phyloP scores from a whole-genome alignment of 92 coral and sea anemone species.

The Pocillopora grandis region DNA sequence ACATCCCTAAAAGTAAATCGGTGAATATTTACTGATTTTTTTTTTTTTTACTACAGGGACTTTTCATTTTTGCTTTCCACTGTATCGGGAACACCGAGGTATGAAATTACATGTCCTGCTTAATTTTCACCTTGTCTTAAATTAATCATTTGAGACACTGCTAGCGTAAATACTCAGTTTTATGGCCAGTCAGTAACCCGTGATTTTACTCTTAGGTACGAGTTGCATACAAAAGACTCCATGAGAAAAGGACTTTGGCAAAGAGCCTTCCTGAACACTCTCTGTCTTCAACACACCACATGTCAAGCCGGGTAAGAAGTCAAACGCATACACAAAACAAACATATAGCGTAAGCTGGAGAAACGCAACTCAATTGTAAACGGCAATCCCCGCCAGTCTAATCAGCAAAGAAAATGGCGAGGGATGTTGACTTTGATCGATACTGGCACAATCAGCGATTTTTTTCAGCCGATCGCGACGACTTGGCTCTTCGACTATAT shows the following conservation, averaged over 20 bases:
- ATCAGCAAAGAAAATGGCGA: too few species aligned
- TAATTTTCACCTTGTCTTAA: not conserved
- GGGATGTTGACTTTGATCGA: too few species aligned
- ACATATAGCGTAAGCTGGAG: too few species aligned
- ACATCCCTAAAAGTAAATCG: too few species aligned
- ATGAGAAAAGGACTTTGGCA: slow-evolving; percentile 81
- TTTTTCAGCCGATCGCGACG: too few species aligned
- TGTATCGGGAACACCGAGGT: slow-evolving; percentile 95
- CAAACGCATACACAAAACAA: not conserved
- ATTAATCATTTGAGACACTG: not conserved
- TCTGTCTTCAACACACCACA: slow-evolving; percentile 63
- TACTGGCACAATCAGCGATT: too few species aligned
- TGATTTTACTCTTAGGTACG: slow-evolving; percentile 68
- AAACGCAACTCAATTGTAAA: too few species aligned
- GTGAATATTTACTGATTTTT: not conserved
- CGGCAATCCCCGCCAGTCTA: too few species aligned
- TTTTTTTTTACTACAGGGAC: slow-evolving; percentile 61
- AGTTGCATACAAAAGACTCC: slow-evolving; percentile 86
- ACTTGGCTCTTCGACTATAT: too few species aligned
- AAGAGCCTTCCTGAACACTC: slow-evolving; percentile 87
- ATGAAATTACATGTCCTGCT: not conserved
- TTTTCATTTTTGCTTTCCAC: slow-evolving; percentile 94
- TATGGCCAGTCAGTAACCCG: not conserved
- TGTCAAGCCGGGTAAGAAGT: slow-evolving; percentile 27
- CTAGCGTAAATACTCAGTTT: too few species aligned